Percentiles rank a stretch among this genome's conserved stretches.
Evolutionary conservation across 92 coral and sea anemone species (phyloP).

Genomic region (Pocillopora grandis): DNA sequence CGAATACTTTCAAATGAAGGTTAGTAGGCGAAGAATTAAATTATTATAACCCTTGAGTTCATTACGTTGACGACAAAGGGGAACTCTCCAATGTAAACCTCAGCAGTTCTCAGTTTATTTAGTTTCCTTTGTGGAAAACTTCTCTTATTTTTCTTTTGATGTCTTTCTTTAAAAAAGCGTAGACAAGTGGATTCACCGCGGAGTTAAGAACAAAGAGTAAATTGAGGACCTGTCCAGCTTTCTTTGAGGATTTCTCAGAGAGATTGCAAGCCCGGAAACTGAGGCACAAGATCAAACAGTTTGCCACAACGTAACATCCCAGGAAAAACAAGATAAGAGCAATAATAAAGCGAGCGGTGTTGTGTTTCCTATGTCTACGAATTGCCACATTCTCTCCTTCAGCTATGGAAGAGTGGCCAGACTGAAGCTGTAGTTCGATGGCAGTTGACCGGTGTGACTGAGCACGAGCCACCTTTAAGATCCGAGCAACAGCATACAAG

Average conservation of each 20-base stretch:
- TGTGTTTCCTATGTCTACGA: background rate
- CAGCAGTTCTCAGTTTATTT: too few relatives aligned
- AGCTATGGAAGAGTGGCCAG: background rate
- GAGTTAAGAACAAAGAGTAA: constrained; percentile 20
- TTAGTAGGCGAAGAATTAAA: too few relatives aligned
- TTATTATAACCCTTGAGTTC: too few relatives aligned
- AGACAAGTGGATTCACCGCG: constrained; percentile 21
- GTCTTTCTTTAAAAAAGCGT: constrained; percentile 6
- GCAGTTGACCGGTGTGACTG: background rate
- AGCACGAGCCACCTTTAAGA: constrained; percentile 4
- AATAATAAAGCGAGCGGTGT: constrained; percentile 9
- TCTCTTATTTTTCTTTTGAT: background rate
- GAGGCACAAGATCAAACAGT: background rate
- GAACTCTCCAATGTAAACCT: too few relatives aligned
- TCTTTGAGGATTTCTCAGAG: background rate
- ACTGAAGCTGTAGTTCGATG: background rate
- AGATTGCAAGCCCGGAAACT: background rate
- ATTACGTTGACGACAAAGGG: too few relatives aligned
- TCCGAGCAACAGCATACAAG: constrained; percentile 8
- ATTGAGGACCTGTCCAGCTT: background rate
- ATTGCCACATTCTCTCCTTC: background rate
- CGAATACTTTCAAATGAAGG: too few relatives aligned
- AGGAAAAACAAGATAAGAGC: background rate
- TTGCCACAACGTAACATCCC: constrained; percentile 1
- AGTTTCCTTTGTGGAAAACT: too few relatives aligned